Conservation (phyloP, 2,113 vertebrate species). For the Corythaixoides concolor region DNA sequence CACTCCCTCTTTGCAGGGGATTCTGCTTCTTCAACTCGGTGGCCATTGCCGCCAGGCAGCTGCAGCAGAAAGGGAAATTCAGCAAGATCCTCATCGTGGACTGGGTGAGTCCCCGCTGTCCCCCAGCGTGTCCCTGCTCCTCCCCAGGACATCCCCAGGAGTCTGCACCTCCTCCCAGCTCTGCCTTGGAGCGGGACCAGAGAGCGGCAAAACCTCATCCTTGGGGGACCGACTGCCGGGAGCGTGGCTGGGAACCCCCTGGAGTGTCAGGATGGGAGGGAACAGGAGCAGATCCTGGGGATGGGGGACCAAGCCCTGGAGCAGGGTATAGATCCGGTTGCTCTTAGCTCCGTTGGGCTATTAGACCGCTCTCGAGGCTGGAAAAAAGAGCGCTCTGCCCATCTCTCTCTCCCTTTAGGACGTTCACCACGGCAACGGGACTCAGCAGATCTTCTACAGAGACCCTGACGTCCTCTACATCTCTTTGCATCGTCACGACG, state of each 20-base stretch:
- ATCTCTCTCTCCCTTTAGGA: slow-evolving; percentile 74
- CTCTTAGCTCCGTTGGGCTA: no score
- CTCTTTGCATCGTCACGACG: slow-evolving; percentile 89
- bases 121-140: accelerated
- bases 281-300: not conserved
- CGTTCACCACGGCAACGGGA: slow-evolving; percentile 91
- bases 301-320: not conserved
- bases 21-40: slow-evolving; percentile 96
- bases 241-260: not conserved
- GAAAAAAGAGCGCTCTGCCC: accelerated
- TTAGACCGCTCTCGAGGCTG: not conserved
- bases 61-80: slow-evolving; percentile 83
- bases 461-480: slow-evolving; percentile 90
- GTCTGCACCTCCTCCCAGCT: not conserved
- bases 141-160: not conserved
- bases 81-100: slow-evolving; percentile 93
- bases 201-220: not conserved
- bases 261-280: not conserved
- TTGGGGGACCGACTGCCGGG: not conserved
- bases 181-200: not conserved
- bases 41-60: slow-evolving; percentile 88
- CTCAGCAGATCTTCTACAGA: slow-evolving; percentile 89
- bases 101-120: slow-evolving; percentile 81
- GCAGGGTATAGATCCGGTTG: not conserved
- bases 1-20: slow-evolving; percentile 72